phyloP scores from a whole-genome alignment of 2,888 invertebrate species.

The Hybos culiciformis region DNA sequence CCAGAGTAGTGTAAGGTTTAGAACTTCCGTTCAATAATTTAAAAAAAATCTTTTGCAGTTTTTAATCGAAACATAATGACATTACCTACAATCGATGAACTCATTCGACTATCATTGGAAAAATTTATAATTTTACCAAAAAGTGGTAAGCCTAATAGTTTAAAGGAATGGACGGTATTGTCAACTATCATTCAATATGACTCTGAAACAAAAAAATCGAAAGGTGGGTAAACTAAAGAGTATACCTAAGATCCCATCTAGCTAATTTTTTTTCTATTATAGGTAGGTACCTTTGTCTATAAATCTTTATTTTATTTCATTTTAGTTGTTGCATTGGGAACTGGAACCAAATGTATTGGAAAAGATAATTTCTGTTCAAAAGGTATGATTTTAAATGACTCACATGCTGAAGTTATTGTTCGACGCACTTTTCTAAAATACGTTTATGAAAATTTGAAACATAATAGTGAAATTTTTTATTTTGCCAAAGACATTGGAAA shows the following conservation, averaged over 20 bases:
- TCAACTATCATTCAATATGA: constrained; percentile 54
- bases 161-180: constrained; percentile 66
- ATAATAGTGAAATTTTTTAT: constrained; percentile 25
- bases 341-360: constrained; percentile 87
- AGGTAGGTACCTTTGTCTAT: no score
- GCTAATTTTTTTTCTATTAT: no score
- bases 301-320: no score
- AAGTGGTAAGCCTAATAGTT: not conserved
- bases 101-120: not conserved
- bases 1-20: no score
- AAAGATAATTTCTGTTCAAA: constrained; percentile 44
- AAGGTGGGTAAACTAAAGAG: no score
- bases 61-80: no score
- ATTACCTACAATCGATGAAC: not conserved
- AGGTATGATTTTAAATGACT: constrained; percentile 72
- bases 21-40: no score
- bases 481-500: constrained; percentile 23
- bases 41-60: no score
- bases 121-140: not conserved
- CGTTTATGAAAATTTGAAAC: constrained; percentile 48
- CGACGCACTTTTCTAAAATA: constrained; percentile 70
- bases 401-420: constrained; percentile 82
- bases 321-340: constrained; percentile 75
- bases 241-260: no score
- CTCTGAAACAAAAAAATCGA: constrained; percentile 22